These are phyloP conservation scores for Morbakka virulenta DNA, from an alignment of 30 jellyfish, hydroid and myxozoan genomes.

Conservation along the genomic window DNA sequence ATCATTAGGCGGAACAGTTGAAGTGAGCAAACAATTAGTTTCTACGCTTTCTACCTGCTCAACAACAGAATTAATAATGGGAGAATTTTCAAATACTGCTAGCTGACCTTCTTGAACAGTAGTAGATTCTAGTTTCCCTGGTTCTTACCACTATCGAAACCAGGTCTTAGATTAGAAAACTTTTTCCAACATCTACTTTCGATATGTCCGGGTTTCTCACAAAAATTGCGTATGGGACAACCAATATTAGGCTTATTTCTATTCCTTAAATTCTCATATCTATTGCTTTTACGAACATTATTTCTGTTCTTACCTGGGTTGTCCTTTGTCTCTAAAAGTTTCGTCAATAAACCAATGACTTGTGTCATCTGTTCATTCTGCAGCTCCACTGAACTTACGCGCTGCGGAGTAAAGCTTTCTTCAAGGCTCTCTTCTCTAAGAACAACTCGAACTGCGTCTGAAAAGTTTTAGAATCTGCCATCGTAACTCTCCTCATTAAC, in stretches of 20 bases:
- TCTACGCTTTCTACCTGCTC: neutral
- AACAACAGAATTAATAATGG: neutral
- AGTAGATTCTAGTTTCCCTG: constrained; percentile 55
- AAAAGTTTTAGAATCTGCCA: constrained; percentile 48
- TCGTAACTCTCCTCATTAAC: constrained; percentile 8
- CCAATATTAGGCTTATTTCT: neutral
- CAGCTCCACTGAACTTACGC: neutral
- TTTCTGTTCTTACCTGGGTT: neutral
- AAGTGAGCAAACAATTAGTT: neutral
- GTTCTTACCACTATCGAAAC: neutral
- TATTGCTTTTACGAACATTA: neutral
- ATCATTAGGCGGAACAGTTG: neutral
- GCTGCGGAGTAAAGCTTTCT: neutral
- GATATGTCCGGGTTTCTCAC: constrained; percentile 31
- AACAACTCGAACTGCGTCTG: constrained; percentile 17
- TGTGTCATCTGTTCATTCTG: constrained; percentile 13
- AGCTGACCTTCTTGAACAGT: constrained; percentile 32
- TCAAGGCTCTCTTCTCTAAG: constrained; percentile 13
- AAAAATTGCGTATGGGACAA: constrained; percentile 32
- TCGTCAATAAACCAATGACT: constrained; percentile 38
- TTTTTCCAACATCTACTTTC: constrained; percentile 32
- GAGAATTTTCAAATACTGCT: constrained; percentile 31
- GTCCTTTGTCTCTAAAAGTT: constrained; percentile 8
- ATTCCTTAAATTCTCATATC: neutral
- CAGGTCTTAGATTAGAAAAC: neutral